Percentiles rank a stretch among this genome's conserved stretches.
Evolutionary conservation across 2,797 vertebrate species (phyloP).

Genomic region (Falco rusticolus): DNA sequence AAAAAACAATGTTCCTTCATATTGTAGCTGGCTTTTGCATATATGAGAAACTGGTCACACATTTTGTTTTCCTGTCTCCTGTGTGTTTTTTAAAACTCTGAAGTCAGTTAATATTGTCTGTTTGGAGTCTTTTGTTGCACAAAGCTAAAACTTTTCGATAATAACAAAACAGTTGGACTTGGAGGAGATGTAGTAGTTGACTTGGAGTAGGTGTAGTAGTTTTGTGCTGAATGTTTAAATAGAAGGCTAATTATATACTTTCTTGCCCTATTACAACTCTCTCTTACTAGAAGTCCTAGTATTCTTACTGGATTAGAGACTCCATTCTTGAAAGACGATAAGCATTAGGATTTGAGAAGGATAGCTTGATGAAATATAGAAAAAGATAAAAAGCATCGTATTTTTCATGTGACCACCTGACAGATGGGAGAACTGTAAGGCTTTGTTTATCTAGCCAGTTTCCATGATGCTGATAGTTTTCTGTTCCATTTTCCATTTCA

Average conservation of each 20-base stretch:
- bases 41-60: background rate
- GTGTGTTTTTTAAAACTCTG: background rate
- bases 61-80: conserved; percentile 1
- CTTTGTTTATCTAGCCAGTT: background rate
- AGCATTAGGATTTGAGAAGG: background rate
- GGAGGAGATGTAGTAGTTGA: background rate
- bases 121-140: background rate
- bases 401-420: background rate
- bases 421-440: background rate
- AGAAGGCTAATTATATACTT: background rate
- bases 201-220: background rate
- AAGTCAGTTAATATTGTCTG: background rate
- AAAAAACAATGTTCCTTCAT: conserved; percentile 1
- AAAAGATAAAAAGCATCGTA: background rate
- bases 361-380: background rate
- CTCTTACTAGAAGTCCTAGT: background rate
- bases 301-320: background rate
- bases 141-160: background rate
- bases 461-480: background rate
- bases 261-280: background rate
- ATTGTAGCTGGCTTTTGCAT: background rate
- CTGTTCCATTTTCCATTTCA: background rate
- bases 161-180: background rate
- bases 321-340: background rate
- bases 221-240: background rate